These are phyloP conservation scores for Neuroscelio doddi DNA, from an alignment of 2,888 invertebrate species.

Conservation along the genomic window DNA sequence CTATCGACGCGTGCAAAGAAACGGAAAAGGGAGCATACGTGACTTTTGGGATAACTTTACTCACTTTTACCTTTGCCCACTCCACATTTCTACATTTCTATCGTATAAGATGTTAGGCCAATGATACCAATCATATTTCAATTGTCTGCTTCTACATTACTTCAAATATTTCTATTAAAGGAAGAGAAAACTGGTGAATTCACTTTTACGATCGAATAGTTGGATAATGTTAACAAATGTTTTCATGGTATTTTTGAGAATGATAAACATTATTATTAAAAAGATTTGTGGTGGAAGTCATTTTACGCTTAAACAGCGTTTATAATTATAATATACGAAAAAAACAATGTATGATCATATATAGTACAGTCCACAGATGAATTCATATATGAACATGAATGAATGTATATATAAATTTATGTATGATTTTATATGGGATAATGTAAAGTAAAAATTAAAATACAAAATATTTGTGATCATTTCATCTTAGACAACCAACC, in stretches of 20 bases:
- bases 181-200: too few species aligned
- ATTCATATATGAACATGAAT: too few species aligned
- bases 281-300: background rate
- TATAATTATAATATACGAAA: too few species aligned
- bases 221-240: background rate
- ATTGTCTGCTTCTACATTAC: constrained; percentile 6
- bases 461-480: too few species aligned
- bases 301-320: too few species aligned
- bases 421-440: too few species aligned
- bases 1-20: constrained; percentile 16
- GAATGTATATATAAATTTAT: too few species aligned
- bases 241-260: background rate
- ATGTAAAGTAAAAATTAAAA: too few species aligned
- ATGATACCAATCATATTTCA: constrained; percentile 10
- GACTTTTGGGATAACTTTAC: constrained; percentile 9
- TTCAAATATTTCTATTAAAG: background rate
- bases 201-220: background rate
- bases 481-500: too few species aligned
- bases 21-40: constrained; percentile 20
- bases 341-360: too few species aligned
- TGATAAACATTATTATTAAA: background rate
- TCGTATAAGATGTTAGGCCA: background rate
- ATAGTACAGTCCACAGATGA: too few species aligned
- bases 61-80: background rate
- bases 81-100: constrained; percentile 2